Percentiles rank a stretch among this genome's conserved stretches.
Evolutionary conservation across 2,888 invertebrate genomes (phyloP).

Genomic region (Diaphora mendica): DNA sequence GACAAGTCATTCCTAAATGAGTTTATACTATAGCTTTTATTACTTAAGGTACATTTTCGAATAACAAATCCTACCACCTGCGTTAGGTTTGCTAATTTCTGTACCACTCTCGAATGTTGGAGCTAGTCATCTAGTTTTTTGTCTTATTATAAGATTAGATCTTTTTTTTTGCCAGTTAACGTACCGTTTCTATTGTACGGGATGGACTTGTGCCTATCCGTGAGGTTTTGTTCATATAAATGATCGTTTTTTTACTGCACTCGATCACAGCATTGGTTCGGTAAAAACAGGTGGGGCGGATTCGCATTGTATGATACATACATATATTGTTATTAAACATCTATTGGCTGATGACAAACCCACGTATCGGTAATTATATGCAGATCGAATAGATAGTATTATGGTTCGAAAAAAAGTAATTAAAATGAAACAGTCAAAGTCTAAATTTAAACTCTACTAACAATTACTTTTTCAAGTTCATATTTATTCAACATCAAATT

Average conservation of each 20-base stretch:
- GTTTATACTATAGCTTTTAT: conserved; percentile 2
- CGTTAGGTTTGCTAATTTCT: conserved; percentile 42
- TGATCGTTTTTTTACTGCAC: conserved; percentile 11
- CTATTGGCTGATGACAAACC: conserved; percentile 15
- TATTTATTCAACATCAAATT: not conserved
- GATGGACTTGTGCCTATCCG: conserved; percentile 15
- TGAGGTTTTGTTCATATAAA: conserved; percentile 13
- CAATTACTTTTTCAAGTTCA: not conserved
- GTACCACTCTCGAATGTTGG: conserved; percentile 36
- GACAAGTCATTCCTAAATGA: conserved; percentile 39
- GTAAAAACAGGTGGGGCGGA: not conserved
- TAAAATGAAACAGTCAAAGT: not conserved
- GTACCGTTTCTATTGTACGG: conserved; percentile 31
- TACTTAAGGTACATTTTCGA: conserved; percentile 29
- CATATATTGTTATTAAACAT: conserved; percentile 4
- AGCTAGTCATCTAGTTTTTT: conserved; percentile 47
- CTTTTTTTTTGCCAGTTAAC: conserved; percentile 36
- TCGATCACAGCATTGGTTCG: not conserved
- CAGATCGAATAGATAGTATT: not conserved
- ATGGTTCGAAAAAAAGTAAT: not conserved
- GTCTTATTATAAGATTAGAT: conserved; percentile 45
- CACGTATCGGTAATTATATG: conserved; percentile 3
- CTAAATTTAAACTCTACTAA: not conserved
- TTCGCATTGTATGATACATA: not conserved
- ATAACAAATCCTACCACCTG: conserved; percentile 24